Conservation (phyloP, 1,140 invertebrate genomes). For the Monochamus saltuarius region DNA sequence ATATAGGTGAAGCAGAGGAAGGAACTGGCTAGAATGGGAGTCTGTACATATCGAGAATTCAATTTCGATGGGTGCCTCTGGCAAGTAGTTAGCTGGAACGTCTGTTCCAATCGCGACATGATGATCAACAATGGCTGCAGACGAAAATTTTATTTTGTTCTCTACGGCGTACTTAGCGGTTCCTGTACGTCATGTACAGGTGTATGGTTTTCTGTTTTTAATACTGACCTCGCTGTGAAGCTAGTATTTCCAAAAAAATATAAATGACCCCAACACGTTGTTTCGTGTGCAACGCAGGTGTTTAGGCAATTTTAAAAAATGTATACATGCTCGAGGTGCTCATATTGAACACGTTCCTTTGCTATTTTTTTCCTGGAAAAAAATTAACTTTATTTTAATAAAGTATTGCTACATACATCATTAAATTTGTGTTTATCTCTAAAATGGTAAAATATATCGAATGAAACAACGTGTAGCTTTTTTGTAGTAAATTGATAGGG, state of each 20-base stretch:
- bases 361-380: too few relatives aligned
- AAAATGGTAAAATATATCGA: too few relatives aligned
- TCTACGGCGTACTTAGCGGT: not conserved
- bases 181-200: not conserved
- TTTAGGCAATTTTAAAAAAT: too few relatives aligned
- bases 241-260: not conserved
- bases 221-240: not conserved
- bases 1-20: constrained; percentile 34
- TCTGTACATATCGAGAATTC: constrained; percentile 34
- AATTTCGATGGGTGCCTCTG: constrained; percentile 34
- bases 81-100: constrained; percentile 33
- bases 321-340: too few relatives aligned
- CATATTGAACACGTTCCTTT: too few relatives aligned
- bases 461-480: too few relatives aligned
- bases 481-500: too few relatives aligned
- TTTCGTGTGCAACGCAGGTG: too few relatives aligned
- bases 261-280: not conserved
- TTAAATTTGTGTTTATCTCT: too few relatives aligned
- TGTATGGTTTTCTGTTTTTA: not conserved
- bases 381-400: too few relatives aligned
- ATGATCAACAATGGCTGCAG: constrained; percentile 27
- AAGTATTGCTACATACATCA: too few relatives aligned
- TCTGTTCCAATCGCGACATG: constrained; percentile 30
- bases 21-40: constrained; percentile 29
- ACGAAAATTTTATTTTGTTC: constrained; percentile 24